Evolutionary conservation across 2,113 vertebrate species (phyloP).

Genomic region (Oncorhynchus gorbuscha): DNA sequence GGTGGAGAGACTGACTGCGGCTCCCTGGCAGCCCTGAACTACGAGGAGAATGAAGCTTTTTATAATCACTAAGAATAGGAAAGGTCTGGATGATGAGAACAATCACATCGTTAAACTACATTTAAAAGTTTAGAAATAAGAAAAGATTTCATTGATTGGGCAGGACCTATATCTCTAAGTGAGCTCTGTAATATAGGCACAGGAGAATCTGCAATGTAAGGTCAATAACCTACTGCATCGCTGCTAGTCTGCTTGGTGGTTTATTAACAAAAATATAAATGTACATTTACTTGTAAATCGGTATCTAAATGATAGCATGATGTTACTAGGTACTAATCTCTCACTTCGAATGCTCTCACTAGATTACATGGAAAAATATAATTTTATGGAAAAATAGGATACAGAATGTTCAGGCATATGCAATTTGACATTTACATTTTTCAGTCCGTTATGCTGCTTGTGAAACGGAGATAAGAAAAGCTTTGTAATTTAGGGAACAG

Average conservation of each 20-base stretch:
- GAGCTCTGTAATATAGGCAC: not conserved
- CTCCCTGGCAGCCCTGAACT: slow-evolving; percentile 28
- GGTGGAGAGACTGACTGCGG: not conserved
- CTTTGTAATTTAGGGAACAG: too few species aligned
- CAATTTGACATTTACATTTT: too few species aligned
- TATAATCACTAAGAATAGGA: slow-evolving; percentile 21
- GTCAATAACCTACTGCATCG: not conserved
- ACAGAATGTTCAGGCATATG: too few species aligned
- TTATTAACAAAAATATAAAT: not conserved
- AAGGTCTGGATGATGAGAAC: not conserved
- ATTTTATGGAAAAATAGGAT: too few species aligned
- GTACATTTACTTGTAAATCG: not conserved
- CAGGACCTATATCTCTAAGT: not conserved
- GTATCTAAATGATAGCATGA: not conserved
- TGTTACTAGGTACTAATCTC: too few species aligned
- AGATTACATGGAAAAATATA: too few species aligned
- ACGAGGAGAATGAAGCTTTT: slow-evolving; percentile 27
- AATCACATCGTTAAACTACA: slow-evolving; percentile 5
- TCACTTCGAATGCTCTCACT: too few species aligned
- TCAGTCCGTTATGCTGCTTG: too few species aligned
- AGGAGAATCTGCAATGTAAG: slow-evolving; percentile 9
- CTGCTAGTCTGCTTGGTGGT: not conserved
- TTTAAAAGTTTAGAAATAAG: slow-evolving; percentile 28
- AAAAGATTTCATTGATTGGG: slow-evolving; percentile 9
- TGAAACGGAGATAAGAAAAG: too few species aligned